Base-by-base conservation (phyloP, 1,140 invertebrate species). In the Nasonia giraulti region DNA sequence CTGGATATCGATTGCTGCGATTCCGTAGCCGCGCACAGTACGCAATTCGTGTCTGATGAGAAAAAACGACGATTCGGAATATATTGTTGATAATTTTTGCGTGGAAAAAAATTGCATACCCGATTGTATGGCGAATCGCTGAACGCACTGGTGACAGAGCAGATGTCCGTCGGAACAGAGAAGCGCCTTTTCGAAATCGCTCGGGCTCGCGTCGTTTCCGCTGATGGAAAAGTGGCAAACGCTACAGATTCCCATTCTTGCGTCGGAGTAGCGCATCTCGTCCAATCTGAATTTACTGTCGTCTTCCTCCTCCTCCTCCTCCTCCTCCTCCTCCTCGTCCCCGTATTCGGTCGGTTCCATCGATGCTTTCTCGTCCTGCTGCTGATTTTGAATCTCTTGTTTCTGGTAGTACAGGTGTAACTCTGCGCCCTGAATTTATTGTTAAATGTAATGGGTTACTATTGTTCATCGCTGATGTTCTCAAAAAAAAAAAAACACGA, bases 111-210 rank as follows among this genome's bases (percentile, higher is more conserved):
- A 11, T 62, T 40, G n/a, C 8, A n/a, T 82, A 91, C 91, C 91
- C 87, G 90, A 88, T 83, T 86, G 87, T 78, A 90, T 80, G 3
- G 88, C 83, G 66, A 90, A 89, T 50, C 88, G 86, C 79, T 87
- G 87, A 37, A 91, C 85, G 47, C 92, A 92, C 33, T 86, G 88
- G 40, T 90, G 87, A 82, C 92, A 92, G 3, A 92, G 76, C 17
- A 89, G 50, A 77, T 91, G 91, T 37, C 87, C 88, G 1, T 90
- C 80, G 10, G 87, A 84, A 74, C 88, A 91, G 17, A 79, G 37
- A 33, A 87, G 77, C 27, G 88, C 55, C 50, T 87, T 85, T 68
- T 87, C 86, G 11, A 88, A 87, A 76, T 87, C 74, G 17, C 17
- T 68, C 69, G 0, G 86, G 79, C 55, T 84, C 2, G 23, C 31